phyloP scores from a whole-genome alignment of 2,888 invertebrate species.

The Hartigia nigra region DNA sequence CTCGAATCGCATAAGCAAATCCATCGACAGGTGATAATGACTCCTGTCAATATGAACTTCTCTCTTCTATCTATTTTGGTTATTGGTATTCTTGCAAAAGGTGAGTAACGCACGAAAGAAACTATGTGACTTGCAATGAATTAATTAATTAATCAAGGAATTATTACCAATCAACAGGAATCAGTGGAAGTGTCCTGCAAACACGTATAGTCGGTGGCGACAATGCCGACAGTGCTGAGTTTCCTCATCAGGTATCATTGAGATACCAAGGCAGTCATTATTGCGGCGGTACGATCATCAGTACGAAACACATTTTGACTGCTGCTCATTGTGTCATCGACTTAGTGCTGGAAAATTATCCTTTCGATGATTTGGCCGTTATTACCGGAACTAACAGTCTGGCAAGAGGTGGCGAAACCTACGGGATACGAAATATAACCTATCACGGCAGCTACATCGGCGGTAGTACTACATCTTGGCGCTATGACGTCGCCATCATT shows the following conservation, averaged over 20 bases:
- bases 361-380: conserved; percentile 23
- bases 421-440: conserved; percentile 20
- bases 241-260: conserved; percentile 46
- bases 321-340: conserved; percentile 45
- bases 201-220: conserved; percentile 39
- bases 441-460: conserved; percentile 19
- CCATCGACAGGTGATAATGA: not conserved
- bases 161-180: not conserved
- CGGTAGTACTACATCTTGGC: conserved; percentile 20
- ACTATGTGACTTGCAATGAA: not conserved
- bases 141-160: not conserved
- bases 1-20: not conserved
- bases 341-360: not conserved
- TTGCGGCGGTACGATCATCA: conserved; percentile 47
- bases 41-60: not conserved
- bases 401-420: conserved; percentile 21
- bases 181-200: not conserved
- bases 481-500: conserved; percentile 38
- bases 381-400: conserved; percentile 25
- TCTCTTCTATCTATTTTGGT: not conserved
- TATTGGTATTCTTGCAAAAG: not conserved
- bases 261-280: conserved; percentile 29
- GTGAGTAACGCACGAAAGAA: not conserved
- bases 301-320: conserved; percentile 38
- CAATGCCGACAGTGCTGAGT: conserved; percentile 33